Percentiles rank a stretch among this genome's conserved stretches.
phyloP scores from a whole-genome alignment of 2,797 vertebrate genomes.

The Ceryle rudis region DNA sequence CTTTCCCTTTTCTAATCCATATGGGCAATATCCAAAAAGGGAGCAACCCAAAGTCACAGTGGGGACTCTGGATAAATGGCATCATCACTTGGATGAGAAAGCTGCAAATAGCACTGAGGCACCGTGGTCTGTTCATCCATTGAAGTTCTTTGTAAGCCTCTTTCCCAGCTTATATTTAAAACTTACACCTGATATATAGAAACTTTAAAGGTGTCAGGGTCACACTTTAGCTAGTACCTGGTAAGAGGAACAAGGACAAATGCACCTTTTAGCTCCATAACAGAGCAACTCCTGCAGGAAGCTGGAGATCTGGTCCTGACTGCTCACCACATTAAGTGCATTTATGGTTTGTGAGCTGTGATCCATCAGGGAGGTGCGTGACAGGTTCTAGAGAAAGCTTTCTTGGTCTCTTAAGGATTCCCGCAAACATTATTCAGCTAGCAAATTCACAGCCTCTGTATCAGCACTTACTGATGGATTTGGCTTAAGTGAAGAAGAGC shows the following conservation, averaged over 20 bases:
- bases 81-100: neutral
- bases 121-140: neutral
- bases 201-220: neutral
- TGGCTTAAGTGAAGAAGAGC: conserved; percentile 31
- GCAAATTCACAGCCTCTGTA: conserved; percentile 57
- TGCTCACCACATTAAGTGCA: conserved; percentile 21
- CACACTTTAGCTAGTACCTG: neutral
- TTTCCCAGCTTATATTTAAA: neutral
- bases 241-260: neutral
- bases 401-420: conserved; percentile 49
- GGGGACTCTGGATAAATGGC: neutral
- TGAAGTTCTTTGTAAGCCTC: neutral
- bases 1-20: neutral
- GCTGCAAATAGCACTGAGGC: neutral
- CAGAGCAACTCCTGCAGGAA: neutral
- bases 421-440: conserved; percentile 43
- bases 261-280: neutral
- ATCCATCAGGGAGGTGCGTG: conserved; percentile 50
- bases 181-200: neutral
- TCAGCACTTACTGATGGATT: conserved; percentile 31
- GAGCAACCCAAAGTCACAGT: neutral
- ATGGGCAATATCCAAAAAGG: neutral
- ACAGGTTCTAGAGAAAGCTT: conserved; percentile 51
- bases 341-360: conserved; percentile 40
- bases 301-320: neutral